phyloP scores from a whole-genome alignment of 2,797 vertebrate species.

The Tapirus indicus region DNA sequence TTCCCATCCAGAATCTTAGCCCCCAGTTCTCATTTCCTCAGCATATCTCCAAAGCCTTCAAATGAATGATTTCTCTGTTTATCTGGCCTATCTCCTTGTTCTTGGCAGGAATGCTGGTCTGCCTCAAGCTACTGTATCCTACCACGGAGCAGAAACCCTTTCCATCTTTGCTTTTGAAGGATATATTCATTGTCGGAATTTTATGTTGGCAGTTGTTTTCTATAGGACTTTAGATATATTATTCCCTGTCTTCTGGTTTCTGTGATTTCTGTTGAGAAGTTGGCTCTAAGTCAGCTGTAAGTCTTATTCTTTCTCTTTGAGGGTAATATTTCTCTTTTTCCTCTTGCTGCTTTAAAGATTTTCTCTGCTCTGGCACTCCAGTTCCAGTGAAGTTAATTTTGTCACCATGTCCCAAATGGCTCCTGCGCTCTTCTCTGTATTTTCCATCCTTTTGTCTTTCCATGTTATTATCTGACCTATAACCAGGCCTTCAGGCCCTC shows the following conservation, averaged over 20 bases:
- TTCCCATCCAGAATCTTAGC: neutral
- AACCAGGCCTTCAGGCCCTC: neutral
- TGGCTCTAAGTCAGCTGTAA: constrained; percentile 42
- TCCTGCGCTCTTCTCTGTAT: neutral
- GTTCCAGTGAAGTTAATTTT: constrained; percentile 62
- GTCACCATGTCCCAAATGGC: constrained; percentile 1
- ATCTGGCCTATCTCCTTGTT: neutral
- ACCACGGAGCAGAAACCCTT: neutral
- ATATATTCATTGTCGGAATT: constrained; percentile 41
- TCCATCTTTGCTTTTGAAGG: constrained; percentile 61
- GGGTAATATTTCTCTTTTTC: constrained; percentile 46
- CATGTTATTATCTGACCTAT: neutral
- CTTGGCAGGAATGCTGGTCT: constrained; percentile 53
- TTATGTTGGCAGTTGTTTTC: constrained; percentile 62
- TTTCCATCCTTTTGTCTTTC: neutral
- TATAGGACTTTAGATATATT: constrained; percentile 23
- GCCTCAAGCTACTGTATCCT: constrained; percentile 3
- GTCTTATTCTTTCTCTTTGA: constrained; percentile 50
- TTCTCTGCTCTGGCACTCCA: constrained; percentile 39
- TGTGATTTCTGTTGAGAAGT: constrained; percentile 47
- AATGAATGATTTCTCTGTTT: constrained; percentile 16
- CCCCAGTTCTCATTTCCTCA: neutral
- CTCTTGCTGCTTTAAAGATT: constrained; percentile 54
- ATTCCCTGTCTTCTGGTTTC: constrained; percentile 51
- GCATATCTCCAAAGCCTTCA: neutral